A percentile compares a stretch with the other conserved stretches of the same genome.
These are phyloP conservation scores for Acanthopagrus latus DNA, from an alignment of 2,797 vertebrate species.

Conservation along the genomic window DNA sequence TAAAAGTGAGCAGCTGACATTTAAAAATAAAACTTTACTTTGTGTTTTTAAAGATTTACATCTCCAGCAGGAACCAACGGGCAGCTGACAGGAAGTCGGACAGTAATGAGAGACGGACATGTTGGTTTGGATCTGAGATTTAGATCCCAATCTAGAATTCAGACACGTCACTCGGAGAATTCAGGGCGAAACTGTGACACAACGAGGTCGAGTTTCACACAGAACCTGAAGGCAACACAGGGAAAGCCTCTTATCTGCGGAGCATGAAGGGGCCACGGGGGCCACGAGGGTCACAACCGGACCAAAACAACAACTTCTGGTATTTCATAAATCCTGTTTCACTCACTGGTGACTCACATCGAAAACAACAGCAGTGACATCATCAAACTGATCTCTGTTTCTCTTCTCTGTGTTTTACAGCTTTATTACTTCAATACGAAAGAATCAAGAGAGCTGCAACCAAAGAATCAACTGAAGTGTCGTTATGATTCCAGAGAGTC, in stretches of 20 bases:
- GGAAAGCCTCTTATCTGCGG: constrained; percentile 26
- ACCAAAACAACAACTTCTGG: constrained; percentile 18
- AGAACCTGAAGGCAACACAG: constrained; percentile 8
- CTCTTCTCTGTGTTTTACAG: neutral
- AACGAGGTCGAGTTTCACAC: neutral
- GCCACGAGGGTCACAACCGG: constrained; percentile 16
- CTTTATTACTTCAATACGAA: too few relatives aligned
- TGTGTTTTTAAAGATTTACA: neutral
- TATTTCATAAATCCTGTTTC: constrained; percentile 14
- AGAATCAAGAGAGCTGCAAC: too few relatives aligned
- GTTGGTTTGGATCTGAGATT: too few relatives aligned
- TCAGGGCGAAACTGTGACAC: too few relatives aligned
- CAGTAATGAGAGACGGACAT: neutral
- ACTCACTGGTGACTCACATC: constrained; percentile 7
- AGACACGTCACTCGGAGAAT: too few relatives aligned
- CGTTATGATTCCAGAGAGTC: too few relatives aligned
- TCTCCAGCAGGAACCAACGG: neutral
- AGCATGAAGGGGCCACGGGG: neutral
- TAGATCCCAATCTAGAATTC: too few relatives aligned
- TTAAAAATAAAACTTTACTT: too few relatives aligned
- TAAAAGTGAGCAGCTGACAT: too few relatives aligned
- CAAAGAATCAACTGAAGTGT: too few relatives aligned
- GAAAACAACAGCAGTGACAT: neutral
- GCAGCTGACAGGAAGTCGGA: neutral
- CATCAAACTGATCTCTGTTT: neutral